phyloP scores from a whole-genome alignment of 1,140 invertebrate species.

The Sycobia sp. region DNA sequence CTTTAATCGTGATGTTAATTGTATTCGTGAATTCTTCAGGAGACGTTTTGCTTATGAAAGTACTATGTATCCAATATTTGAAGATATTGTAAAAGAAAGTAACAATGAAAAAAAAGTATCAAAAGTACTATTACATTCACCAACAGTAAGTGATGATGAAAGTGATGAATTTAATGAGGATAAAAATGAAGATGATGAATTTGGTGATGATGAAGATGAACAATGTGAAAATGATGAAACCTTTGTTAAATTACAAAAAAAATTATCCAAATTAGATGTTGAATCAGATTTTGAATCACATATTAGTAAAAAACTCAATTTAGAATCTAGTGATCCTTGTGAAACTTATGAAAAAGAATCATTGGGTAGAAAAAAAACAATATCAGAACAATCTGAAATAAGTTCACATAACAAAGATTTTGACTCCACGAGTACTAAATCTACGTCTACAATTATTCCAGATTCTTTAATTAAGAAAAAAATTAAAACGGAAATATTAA shows the following conservation, averaged over 20 bases:
- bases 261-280: conserved; percentile 28
- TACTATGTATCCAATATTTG: conserved; percentile 83
- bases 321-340: not conserved
- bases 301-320: not conserved
- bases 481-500: conserved; percentile 16
- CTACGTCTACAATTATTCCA: conserved; percentile 6
- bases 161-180: conserved; percentile 45
- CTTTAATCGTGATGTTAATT: conserved; percentile 95
- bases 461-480: conserved; percentile 4
- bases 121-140: conserved; percentile 12
- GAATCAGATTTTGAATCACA: conserved; percentile 1
- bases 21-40: conserved; percentile 91
- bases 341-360: not conserved
- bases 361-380: too few species aligned
- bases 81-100: conserved; percentile 70
- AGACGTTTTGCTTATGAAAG: conserved; percentile 92
- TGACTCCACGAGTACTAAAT: not conserved
- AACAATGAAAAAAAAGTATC: conserved; percentile 5
- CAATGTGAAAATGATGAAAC: conserved; percentile 49
- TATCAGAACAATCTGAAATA: not conserved
- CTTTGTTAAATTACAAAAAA: conserved; percentile 47
- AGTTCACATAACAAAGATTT: not conserved
- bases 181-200: conserved; percentile 44
- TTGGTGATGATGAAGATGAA: conserved; percentile 22
- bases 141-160: conserved; percentile 42